A percentile compares a stretch with the other conserved stretches of the same genome.
Evolutionary conservation across 2,797 vertebrate species (phyloP).

Genomic region (Sebastes dallii): DNA sequence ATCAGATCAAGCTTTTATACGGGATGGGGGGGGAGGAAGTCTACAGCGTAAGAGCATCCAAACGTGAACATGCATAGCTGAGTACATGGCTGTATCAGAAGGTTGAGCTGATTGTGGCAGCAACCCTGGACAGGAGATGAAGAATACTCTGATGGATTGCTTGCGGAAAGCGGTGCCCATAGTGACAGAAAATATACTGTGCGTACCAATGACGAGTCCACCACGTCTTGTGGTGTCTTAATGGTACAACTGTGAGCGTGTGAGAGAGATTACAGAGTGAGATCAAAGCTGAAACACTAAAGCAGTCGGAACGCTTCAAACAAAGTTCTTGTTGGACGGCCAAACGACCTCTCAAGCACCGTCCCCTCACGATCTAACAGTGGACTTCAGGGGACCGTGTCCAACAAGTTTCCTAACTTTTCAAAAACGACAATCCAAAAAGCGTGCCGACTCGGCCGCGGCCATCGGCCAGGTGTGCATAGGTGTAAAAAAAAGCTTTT

Average conservation of each 20-base stretch:
- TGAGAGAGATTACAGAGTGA: not conserved
- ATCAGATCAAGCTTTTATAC: not conserved
- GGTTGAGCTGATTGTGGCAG: not conserved
- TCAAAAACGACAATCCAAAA: not conserved
- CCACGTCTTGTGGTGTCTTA: not conserved
- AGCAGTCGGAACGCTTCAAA: constrained; percentile 32
- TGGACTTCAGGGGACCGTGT: not conserved
- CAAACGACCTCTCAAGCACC: not conserved
- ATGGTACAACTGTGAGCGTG: not conserved
- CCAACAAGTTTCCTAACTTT: not conserved
- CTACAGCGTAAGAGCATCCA: constrained; percentile 34
- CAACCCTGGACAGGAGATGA: constrained; percentile 7
- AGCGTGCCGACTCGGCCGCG: not conserved
- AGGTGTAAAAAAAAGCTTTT: not conserved
- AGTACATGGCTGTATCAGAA: constrained; percentile 27
- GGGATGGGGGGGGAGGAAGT: not conserved
- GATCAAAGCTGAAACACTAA: not conserved
- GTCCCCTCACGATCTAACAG: not conserved
- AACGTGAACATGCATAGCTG: constrained; percentile 52
- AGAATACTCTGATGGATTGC: not conserved
- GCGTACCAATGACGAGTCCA: not conserved
- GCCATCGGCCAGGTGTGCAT: not conserved
- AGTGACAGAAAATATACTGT: not conserved
- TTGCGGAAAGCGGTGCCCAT: not conserved
- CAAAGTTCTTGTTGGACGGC: not conserved